Base-by-base conservation (phyloP, 2,113 vertebrate species). In the Progne subis region DNA sequence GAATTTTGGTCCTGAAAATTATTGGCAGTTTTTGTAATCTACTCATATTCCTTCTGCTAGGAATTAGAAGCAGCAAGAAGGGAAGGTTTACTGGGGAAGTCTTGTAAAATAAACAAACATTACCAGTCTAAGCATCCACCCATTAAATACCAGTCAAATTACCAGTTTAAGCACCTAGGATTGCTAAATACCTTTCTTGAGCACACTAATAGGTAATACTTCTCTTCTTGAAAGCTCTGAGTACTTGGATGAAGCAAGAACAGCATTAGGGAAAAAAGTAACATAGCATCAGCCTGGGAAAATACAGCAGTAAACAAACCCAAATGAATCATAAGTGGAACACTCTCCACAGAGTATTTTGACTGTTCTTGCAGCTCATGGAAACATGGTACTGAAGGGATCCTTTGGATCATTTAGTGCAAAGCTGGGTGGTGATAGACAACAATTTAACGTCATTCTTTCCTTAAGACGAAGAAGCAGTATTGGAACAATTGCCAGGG, bases 131-230 rank as follows among this genome's bases (percentile, higher is more conserved):
- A 94, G 80, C 88, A 86, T 64, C 76, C 83, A 90, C 88, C 68
- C 88, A 92, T 88, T 93, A 96, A 95, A 94, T 78, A 91, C 91
- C 72, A 84, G 92, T 90, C 74, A 90, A 95, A 93, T 83, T 94
- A 88, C 79, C 76, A 57, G 49, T 81, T 81, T 90, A 94, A 88
- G 82, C 82, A 88, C 72, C 93, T 96, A 92, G 92, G 49, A 95
- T 83, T 93, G 63, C 92, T 96, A 94, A 90, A 95, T 86, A 93
- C 76, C 90, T 94, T 96, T 90, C 82, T 10, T 92, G 88, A 75
- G 79, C 76, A 67, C 76, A 46, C 64, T 94, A 96, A 81, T 81
- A 83, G 88, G 85, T 94, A 95, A 88, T 92, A 71, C 60, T 94
- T 94, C 72, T 88, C 76, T 82, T 92, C 44, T 44, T 67, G 49